Base-by-base conservation (phyloP, 30 jellyfish, hydroid and myxozoan genomes). In the Aurelia sp. region DNA sequence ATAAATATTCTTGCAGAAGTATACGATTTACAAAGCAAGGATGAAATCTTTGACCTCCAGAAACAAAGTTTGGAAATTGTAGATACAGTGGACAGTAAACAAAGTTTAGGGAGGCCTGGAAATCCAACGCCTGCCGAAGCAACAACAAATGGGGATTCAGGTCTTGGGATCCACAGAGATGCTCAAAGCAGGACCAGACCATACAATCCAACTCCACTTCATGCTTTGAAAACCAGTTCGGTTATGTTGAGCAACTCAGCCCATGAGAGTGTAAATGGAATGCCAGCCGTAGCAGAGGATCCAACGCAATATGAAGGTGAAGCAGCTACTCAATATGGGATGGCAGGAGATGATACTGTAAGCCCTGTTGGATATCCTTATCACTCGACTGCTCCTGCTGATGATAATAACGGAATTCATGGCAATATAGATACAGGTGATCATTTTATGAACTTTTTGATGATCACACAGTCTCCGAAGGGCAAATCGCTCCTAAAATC, bases 91-190 rank as follows among this genome's bases (percentile, higher is more conserved):
- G 70, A 79, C 60, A 50, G 31, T 20, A 63, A 64, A 51, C 31
- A 19, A 5, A 63, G 72, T 16, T 31, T 50, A 48, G 62, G 44
- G 27, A 64, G 90, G 80, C 90, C 90, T 5, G 90, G 81, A 33
- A 79, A 79, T 53, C 90, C 90, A 8, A 79, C 90, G 13, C 90
- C 90, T 12, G 90, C 90, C 7, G 90, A 63, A 21, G 90, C 90
- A 4, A 44, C 55, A 44, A 70, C 52, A 2, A 79, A 64, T 44
- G 90, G 81, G n/a, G 90, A 64, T 64, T 66, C 80, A 13, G 81
- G 81, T 3, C 72, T 66, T 41, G 81, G 80, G 1, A 66, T 48
- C 6, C 90, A 79, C 50, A 21, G 72, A 8, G 90, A 66, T 13
- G 19, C 40, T 2, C 80, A 63, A 0, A 66, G 61, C 69, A 17